Conservation (phyloP, 2,797 vertebrate genomes). For the Pangasius macronema region DNA sequence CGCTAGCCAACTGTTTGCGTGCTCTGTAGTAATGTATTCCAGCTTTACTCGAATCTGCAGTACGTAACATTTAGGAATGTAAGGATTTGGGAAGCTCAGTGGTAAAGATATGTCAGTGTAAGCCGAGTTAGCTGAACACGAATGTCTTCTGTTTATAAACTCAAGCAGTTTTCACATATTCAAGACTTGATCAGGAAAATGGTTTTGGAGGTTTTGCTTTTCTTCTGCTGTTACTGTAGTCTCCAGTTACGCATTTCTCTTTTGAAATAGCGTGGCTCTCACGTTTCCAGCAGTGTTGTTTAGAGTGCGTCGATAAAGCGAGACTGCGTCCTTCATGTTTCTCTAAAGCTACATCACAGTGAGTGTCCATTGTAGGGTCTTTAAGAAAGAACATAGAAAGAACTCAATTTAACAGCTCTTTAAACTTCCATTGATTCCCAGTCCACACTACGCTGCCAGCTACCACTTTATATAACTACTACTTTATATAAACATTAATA, state of each 20-base stretch:
- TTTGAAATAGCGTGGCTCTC: neutral
- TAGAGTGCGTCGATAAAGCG: neutral
- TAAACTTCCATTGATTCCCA: neutral
- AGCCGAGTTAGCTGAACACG: neutral
- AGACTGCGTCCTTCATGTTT: neutral
- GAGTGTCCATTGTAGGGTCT: neutral
- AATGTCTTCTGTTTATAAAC: neutral
- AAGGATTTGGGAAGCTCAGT: neutral
- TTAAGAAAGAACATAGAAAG: neutral
- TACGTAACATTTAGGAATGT: neutral
- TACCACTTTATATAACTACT: too few species aligned
- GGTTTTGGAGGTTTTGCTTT: neutral
- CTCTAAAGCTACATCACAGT: neutral
- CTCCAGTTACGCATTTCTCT: neutral
- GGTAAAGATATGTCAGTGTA: neutral
- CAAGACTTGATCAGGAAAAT: neutral
- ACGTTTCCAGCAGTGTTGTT: neutral
- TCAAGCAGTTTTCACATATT: neutral
- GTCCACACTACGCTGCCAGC: neutral
- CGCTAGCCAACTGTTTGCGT: slow-evolving; percentile 34
- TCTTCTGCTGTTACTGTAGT: neutral
- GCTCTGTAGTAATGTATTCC: slow-evolving; percentile 9
- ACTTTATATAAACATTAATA: too few species aligned
- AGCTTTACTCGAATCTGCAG: slow-evolving; percentile 11
- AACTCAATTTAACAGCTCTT: neutral